These are phyloP conservation scores for Catagonus wagneri DNA, from an alignment of 2,113 vertebrate genomes.

Conservation along the genomic window DNA sequence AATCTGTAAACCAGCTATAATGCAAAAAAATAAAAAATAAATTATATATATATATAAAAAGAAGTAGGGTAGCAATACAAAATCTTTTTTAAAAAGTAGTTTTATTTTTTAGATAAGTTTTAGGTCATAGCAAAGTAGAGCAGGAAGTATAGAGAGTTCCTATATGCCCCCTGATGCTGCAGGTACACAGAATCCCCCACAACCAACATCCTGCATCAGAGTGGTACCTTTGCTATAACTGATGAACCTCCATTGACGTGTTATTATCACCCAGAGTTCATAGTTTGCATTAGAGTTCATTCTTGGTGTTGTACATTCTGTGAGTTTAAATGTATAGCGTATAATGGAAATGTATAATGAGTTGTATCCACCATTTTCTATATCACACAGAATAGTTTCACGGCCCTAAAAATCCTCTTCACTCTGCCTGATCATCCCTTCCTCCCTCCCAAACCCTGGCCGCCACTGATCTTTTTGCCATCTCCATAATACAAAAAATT, in stretches of 20 bases:
- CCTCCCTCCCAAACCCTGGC: neutral
- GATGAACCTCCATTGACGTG: neutral
- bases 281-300: neutral
- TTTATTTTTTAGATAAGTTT: constrained; percentile 17
- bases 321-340: neutral
- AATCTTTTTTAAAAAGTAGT: neutral
- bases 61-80: neutral
- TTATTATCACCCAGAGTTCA: neutral
- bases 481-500: neutral
- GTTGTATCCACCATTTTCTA: neutral
- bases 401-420: neutral
- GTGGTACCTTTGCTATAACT: neutral
- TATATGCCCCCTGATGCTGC: neutral
- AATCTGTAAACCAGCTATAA: too few species aligned
- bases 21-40: too few species aligned
- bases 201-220: neutral
- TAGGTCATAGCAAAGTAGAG: neutral
- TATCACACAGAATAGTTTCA: neutral
- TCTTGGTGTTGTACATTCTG: neutral
- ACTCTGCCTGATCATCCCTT: neutral
- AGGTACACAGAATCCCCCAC: neutral
- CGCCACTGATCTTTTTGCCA: neutral
- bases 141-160: neutral
- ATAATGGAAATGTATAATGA: neutral
- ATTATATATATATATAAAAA: too few species aligned